Percentiles rank a stretch among this genome's conserved stretches.
Evolutionary conservation across 2,888 invertebrate species (phyloP).

Genomic region (Torymus texanus): DNA sequence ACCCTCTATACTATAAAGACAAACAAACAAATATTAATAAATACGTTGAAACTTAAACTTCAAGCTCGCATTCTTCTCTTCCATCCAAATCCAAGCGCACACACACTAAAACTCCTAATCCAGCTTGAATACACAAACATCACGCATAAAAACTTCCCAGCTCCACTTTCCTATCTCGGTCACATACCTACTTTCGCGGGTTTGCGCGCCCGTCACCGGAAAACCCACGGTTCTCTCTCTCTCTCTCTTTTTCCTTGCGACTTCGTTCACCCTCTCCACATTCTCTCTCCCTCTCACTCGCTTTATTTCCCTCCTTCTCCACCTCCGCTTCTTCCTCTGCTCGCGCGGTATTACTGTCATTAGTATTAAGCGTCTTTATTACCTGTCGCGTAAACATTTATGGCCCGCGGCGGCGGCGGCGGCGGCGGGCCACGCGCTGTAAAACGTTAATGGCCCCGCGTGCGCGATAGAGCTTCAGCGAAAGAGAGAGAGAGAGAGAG

Average conservation of each 20-base stretch:
- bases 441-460: conserved; percentile 47
- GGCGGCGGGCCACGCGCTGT: conserved; percentile 37
- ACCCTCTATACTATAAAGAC: too few relatives aligned
- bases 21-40: too few relatives aligned
- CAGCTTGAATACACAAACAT: too few relatives aligned
- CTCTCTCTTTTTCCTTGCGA: neutral
- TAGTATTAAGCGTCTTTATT: conserved; percentile 61
- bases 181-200: neutral
- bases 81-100: too few relatives aligned
- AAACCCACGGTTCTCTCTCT: neutral
- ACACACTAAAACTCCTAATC: too few relatives aligned
- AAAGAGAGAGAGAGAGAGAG: too few relatives aligned
- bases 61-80: too few relatives aligned
- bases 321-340: neutral
- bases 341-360: conserved; percentile 54
- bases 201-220: neutral
- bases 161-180: neutral
- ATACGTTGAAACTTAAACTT: too few relatives aligned
- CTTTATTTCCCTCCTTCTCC: neutral
- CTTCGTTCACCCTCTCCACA: neutral
- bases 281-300: neutral
- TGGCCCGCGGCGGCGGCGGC: conserved; percentile 30
- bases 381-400: conserved; percentile 61
- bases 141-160: too few relatives aligned
- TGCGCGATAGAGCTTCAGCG: conserved; percentile 33